Evolutionary conservation across 2,113 vertebrate genomes (phyloP).

Genomic region (Podocnemis expansa): DNA sequence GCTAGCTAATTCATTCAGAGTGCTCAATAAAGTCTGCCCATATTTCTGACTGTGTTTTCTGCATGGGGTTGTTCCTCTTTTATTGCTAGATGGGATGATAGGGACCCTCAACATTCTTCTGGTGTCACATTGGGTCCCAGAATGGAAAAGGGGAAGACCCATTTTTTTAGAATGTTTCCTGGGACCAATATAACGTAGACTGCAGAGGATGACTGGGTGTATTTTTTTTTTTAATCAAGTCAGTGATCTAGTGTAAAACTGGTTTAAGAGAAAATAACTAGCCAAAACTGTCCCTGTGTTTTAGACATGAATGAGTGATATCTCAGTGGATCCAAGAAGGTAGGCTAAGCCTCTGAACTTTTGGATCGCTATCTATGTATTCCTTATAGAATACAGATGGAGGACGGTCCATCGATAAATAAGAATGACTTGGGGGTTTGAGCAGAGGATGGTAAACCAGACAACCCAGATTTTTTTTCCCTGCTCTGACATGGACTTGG

Average conservation of each 20-base stretch:
- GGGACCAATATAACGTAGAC: not conserved
- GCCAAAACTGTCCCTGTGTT: not conserved
- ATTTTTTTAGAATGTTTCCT: not conserved
- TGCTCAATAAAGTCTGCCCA: not conserved
- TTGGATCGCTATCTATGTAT: not conserved
- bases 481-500: too few relatives aligned
- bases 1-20: not conserved
- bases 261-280: not conserved
- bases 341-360: not conserved
- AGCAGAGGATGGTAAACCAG: not conserved
- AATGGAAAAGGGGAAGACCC: not conserved
- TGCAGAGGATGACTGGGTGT: not conserved
- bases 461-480: not conserved
- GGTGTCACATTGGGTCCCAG: not conserved
- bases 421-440: not conserved
- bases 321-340: not conserved
- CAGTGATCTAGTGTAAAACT: not conserved
- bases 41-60: not conserved
- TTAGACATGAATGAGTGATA: too few relatives aligned
- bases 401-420: too few relatives aligned
- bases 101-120: not conserved
- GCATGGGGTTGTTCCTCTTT: not conserved
- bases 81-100: not conserved
- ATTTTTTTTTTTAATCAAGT: not conserved
- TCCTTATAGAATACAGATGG: too few relatives aligned